A percentile compares a stretch with the other conserved stretches of the same genome.
These are phyloP conservation scores for Agrochola circellaris DNA, from an alignment of 2,888 invertebrate species.

Conservation along the genomic window DNA sequence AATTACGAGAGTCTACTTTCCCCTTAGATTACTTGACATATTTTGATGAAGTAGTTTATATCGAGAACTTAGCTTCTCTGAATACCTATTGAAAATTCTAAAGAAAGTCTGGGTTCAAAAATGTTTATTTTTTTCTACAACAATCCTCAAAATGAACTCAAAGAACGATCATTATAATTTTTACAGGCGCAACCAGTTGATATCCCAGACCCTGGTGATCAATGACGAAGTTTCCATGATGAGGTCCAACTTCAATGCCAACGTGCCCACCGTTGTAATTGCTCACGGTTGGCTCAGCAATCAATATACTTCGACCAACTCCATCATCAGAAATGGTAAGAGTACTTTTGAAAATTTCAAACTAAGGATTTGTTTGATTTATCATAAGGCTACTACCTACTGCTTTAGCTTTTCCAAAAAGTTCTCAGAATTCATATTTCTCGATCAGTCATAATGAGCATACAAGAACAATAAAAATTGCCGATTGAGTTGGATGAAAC, in stretches of 20 bases:
- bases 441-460: background rate
- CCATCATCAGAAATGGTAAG: slow-evolving; percentile 76
- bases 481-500: background rate
- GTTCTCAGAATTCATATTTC: background rate
- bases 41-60: background rate
- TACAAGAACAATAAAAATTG: too few species aligned
- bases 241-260: slow-evolving; percentile 76
- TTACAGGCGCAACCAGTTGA: slow-evolving; percentile 74
- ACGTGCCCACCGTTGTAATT: slow-evolving; percentile 68
- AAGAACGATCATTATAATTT: background rate
- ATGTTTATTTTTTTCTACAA: background rate
- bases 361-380: too few species aligned
- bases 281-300: slow-evolving; percentile 77
- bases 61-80: background rate
- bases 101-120: background rate
- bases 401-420: background rate
- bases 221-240: slow-evolving; percentile 74
- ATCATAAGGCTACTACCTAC: too few species aligned
- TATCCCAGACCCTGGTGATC: slow-evolving; percentile 71
- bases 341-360: background rate
- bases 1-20: background rate
- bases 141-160: background rate
- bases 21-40: background rate
- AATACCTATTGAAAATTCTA: background rate
- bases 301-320: slow-evolving; percentile 74